These are phyloP conservation scores for Diabrotica virgifera DNA, from an alignment of 1,140 invertebrate genomes.

Conservation along the genomic window DNA sequence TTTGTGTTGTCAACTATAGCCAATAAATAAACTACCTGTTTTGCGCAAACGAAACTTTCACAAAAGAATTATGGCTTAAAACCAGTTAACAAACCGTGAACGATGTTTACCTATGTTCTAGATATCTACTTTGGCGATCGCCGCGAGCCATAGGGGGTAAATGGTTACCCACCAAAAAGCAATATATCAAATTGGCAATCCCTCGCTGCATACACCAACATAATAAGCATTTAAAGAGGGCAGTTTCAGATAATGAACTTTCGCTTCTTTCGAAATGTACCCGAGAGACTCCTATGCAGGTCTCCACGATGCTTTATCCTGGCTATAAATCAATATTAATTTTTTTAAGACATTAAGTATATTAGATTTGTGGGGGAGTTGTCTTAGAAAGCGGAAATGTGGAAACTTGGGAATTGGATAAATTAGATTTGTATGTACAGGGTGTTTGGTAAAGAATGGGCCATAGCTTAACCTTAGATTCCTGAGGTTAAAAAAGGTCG, in stretches of 20 bases:
- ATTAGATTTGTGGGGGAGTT: neutral
- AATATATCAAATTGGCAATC: constrained; percentile 39
- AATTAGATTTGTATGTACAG: no score
- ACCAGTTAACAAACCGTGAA: constrained; percentile 13
- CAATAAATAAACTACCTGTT: neutral
- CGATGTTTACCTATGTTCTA: constrained; percentile 11
- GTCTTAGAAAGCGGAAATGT: no score
- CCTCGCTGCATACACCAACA: constrained; percentile 29
- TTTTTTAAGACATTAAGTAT: neutral
- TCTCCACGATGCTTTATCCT: neutral
- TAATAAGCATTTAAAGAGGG: constrained; percentile 38
- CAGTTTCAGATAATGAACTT: constrained; percentile 25
- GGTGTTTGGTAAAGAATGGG: no score
- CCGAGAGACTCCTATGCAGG: constrained; percentile 20
- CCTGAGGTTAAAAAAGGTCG: no score
- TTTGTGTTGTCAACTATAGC: no score
- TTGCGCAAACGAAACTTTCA: neutral
- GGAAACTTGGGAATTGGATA: no score
- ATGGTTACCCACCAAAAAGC: constrained; percentile 27
- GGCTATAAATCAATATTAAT: constrained; percentile 1
- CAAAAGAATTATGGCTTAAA: neutral
- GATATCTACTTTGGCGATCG: constrained; percentile 10
- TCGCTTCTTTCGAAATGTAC: constrained; percentile 25
- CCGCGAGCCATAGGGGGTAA: constrained; percentile 23
- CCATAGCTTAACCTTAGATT: no score